A percentile compares a stretch with the other conserved stretches of the same genome.
phyloP scores from a whole-genome alignment of 2,797 vertebrate species.

The Steatocranus sp. region DNA sequence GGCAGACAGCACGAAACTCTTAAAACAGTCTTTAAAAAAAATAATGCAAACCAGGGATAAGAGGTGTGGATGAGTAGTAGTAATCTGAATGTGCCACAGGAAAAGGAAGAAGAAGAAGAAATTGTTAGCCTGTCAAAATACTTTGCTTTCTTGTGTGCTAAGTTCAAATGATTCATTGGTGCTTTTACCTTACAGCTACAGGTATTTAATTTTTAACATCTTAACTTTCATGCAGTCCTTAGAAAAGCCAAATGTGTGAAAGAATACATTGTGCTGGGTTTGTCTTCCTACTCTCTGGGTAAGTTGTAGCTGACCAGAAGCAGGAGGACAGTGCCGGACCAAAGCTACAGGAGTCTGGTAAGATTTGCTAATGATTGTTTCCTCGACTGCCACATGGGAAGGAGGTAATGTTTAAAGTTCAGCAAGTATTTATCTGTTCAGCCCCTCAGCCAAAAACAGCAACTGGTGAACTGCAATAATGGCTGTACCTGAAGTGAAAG shows the following conservation, averaged over 20 bases:
- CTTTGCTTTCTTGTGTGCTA: background rate
- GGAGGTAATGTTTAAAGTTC: slow-evolving; percentile 19
- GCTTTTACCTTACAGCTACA: background rate
- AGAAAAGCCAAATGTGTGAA: background rate
- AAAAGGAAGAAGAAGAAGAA: background rate
- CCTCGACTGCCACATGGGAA: slow-evolving; percentile 18
- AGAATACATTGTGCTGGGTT: background rate
- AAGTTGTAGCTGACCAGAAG: slow-evolving; percentile 18
- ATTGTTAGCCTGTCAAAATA: background rate
- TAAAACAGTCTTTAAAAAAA: background rate
- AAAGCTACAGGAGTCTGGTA: slow-evolving; percentile 47
- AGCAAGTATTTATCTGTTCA: slow-evolving; percentile 19
- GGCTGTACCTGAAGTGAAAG: background rate
- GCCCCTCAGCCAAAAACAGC: slow-evolving; percentile 19
- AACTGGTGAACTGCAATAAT: slow-evolving; percentile 6
- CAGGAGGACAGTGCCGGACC: slow-evolving; percentile 33
- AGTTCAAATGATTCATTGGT: background rate
- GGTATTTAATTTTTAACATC: background rate
- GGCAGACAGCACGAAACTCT: background rate
- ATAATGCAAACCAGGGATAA: background rate
- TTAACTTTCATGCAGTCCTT: background rate
- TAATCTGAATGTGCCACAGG: background rate
- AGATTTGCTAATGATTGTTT: slow-evolving; percentile 46
- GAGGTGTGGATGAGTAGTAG: background rate
- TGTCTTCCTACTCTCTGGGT: slow-evolving; percentile 25